phyloP scores from a whole-genome alignment of 92 coral and sea anemone species.

The Siderastrea siderea region DNA sequence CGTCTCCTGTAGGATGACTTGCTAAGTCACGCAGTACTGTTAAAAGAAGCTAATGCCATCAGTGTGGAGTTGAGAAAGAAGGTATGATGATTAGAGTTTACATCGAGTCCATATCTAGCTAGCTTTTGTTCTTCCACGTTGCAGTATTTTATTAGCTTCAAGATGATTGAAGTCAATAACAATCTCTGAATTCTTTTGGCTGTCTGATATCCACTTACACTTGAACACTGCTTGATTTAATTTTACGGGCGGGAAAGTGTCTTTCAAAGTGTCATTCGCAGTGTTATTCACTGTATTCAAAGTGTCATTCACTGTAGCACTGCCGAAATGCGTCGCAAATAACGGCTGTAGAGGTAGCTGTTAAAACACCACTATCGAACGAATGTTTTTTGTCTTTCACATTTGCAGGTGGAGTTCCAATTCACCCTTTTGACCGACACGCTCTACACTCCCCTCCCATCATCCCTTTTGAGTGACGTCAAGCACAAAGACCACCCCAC shows the following conservation, averaged over 20 bases:
- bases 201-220: no score
- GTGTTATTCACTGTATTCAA: no score
- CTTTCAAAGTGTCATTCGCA: no score
- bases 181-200: no score
- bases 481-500: constrained; percentile 63
- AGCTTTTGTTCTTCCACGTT: no score
- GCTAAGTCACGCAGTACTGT: constrained; percentile 89
- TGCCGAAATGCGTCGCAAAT: no score
- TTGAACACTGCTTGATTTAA: no score
- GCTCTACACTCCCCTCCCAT: constrained; percentile 88
- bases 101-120: no score
- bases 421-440: constrained; percentile 85
- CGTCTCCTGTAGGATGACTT: constrained; percentile 78
- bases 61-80: constrained; percentile 94
- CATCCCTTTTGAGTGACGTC: constrained; percentile 59
- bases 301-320: no score
- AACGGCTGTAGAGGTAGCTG: neutral
- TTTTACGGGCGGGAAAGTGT: no score
- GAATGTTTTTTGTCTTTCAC: neutral
- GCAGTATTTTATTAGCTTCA: no score
- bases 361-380: neutral
- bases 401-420: constrained; percentile 92
- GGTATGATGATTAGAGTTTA: constrained; percentile 42
- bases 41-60: constrained; percentile 98
- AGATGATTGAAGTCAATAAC: no score